These are phyloP conservation scores for Trichonephila clavipes DNA, from an alignment of 1,140 invertebrate species.

Conservation along the genomic window DNA sequence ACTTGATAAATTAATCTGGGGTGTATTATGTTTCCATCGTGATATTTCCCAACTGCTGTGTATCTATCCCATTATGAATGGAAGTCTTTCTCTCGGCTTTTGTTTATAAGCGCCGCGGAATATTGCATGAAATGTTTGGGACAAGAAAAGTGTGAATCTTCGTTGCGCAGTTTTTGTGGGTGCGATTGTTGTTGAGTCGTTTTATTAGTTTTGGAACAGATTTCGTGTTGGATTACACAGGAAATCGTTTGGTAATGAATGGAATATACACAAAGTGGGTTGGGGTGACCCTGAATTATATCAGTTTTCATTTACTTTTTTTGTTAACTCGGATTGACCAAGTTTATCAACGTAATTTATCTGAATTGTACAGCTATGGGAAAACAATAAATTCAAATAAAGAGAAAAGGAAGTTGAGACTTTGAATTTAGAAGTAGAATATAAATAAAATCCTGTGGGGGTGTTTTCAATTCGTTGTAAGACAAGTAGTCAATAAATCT, in stretches of 20 bases:
- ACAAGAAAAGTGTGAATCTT: not conserved
- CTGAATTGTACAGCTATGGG: too few species aligned
- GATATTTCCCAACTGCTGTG: conserved; percentile 7
- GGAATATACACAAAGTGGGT: not conserved
- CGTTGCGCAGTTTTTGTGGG: not conserved
- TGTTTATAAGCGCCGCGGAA: not conserved
- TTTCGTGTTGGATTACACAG: not conserved
- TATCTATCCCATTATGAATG: not conserved
- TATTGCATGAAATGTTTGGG: not conserved
- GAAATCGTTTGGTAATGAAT: not conserved
- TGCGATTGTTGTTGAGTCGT: not conserved
- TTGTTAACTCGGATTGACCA: not conserved
- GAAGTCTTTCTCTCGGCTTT: not conserved
- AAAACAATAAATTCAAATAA: too few species aligned
- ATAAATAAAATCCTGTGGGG: too few species aligned
- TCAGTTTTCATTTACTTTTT: not conserved
- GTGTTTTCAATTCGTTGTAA: too few species aligned
- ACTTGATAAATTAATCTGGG: conserved; percentile 57
- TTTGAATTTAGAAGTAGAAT: too few species aligned
- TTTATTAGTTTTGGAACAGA: not conserved
- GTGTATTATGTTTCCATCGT: conserved; percentile 6
- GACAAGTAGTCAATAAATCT: too few species aligned
- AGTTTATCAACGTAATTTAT: not conserved
- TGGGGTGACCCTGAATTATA: not conserved
- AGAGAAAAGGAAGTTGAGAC: too few species aligned